phyloP scores from a whole-genome alignment of 2,888 invertebrate genomes.

The Eupithecia subfuscata region DNA sequence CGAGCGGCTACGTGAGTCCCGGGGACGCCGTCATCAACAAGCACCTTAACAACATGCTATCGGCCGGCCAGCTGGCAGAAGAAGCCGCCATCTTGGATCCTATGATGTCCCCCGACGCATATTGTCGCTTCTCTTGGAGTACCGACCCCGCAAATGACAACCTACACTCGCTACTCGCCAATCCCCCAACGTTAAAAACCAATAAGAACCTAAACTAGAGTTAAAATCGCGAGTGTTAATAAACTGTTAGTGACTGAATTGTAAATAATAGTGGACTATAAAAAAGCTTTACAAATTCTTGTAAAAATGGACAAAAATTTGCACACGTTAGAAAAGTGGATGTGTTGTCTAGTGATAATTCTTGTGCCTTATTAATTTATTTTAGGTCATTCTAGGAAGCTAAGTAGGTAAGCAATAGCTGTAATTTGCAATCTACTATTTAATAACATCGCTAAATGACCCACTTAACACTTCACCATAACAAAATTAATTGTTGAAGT shows the following conservation, averaged over 20 bases:
- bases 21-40: constrained; percentile 76
- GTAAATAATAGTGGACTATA: constrained; percentile 70
- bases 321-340: constrained; percentile 62
- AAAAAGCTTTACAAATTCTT: constrained; percentile 70
- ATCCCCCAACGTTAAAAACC: constrained; percentile 66
- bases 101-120: constrained; percentile 80
- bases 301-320: constrained; percentile 69
- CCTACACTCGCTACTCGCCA: constrained; percentile 72
- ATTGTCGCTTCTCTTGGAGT: constrained; percentile 81
- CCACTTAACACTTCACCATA: constrained; percentile 12
- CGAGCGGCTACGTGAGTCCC: constrained; percentile 74
- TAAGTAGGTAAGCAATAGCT: constrained; percentile 72
- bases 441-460: constrained; percentile 4
- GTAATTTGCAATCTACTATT: background rate
- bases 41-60: constrained; percentile 73
- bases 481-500: background rate
- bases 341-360: constrained; percentile 81
- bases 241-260: constrained; percentile 69
- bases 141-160: constrained; percentile 78
- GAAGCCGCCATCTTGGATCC: constrained; percentile 76
- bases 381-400: constrained; percentile 77
- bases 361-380: constrained; percentile 84
- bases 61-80: constrained; percentile 66
- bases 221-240: constrained; percentile 56
- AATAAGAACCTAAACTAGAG: constrained; percentile 67